A percentile compares a stretch with the other conserved stretches of the same genome.
Evolutionary conservation across 2,888 invertebrate genomes (phyloP).

Genomic region (Hydroisotoma schaefferi): DNA sequence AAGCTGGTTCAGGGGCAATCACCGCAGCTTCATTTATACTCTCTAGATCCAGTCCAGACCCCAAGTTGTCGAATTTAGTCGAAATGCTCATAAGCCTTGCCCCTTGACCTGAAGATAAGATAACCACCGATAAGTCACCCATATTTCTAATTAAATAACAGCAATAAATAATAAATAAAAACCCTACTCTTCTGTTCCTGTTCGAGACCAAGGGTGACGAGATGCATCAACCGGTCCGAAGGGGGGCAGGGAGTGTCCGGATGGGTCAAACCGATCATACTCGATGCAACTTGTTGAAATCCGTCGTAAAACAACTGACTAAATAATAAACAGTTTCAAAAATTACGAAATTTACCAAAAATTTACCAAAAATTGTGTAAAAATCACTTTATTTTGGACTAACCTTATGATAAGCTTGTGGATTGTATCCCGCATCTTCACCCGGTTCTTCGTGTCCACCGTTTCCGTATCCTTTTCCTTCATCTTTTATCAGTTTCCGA

Average conservation of each 20-base stretch:
- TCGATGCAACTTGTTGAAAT: conserved; percentile 84
- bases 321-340: conserved; percentile 50
- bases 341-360: conserved; percentile 12
- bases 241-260: conserved; percentile 94
- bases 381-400: too few relatives aligned
- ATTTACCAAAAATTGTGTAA: conserved; percentile 28
- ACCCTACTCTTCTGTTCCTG: conserved; percentile 64
- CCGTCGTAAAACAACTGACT: conserved; percentile 99
- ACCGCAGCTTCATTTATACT: conserved; percentile 93
- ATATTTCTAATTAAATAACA: conserved; percentile 10
- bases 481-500: too few relatives aligned
- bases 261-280: conserved; percentile 75
- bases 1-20: conserved; percentile 90
- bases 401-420: conserved; percentile 92
- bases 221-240: conserved; percentile 83
- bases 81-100: conserved; percentile 43
- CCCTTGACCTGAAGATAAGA: conserved; percentile 37
- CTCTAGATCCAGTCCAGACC: conserved; percentile 82
- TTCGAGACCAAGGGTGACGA: conserved; percentile 79
- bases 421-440: conserved; percentile 81
- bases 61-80: conserved; percentile 58
- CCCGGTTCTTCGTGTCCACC: conserved; percentile 62
- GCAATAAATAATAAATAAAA: too few relatives aligned
- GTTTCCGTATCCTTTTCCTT: conserved; percentile 21
- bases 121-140: not conserved